Percentiles rank a stretch among this genome's conserved stretches.
Conservation (phyloP, 1,140 invertebrate species). For the Phocides pigmalion region DNA sequence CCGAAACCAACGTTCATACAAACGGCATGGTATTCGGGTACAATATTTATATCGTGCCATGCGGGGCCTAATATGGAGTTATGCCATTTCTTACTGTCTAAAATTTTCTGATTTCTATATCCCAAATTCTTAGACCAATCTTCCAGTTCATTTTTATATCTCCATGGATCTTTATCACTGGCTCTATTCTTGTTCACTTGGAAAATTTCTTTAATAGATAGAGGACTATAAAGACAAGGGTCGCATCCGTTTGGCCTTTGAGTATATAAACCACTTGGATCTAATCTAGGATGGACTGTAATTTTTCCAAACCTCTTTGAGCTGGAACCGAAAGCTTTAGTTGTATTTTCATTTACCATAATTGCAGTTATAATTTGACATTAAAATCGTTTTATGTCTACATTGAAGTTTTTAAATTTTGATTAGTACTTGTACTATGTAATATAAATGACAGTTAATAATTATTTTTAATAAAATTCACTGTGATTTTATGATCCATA, state of each 20-base stretch:
- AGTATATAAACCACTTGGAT: constrained; percentile 60
- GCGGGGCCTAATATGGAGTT: constrained; percentile 63
- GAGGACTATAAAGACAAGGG: constrained; percentile 63
- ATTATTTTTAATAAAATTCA: no score
- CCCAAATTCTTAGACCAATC: constrained; percentile 74
- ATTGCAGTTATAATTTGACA: neutral
- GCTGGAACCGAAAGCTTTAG: constrained; percentile 47
- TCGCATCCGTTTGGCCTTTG: constrained; percentile 58
- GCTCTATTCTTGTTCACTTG: constrained; percentile 50
- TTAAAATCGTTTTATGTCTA: neutral
- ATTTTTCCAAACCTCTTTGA: constrained; percentile 60
- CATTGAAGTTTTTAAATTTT: no score
- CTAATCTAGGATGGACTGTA: constrained; percentile 66
- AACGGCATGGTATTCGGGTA: constrained; percentile 47
- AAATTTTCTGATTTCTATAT: constrained; percentile 68
- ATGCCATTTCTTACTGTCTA: constrained; percentile 55
- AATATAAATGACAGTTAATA: no score
- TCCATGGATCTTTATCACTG: constrained; percentile 61
- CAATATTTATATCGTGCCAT: constrained; percentile 55
- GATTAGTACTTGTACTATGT: no score
- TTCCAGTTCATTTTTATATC: constrained; percentile 68
- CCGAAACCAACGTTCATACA: constrained; percentile 69
- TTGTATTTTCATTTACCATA: constrained; percentile 36
- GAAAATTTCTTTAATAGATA: constrained; percentile 51
- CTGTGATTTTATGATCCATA: no score